Evolutionary conservation across 1,140 invertebrate species (phyloP), one percentile per base, ranked within the genome.

Genomic region (Drosophila equinoxialis): DNA sequence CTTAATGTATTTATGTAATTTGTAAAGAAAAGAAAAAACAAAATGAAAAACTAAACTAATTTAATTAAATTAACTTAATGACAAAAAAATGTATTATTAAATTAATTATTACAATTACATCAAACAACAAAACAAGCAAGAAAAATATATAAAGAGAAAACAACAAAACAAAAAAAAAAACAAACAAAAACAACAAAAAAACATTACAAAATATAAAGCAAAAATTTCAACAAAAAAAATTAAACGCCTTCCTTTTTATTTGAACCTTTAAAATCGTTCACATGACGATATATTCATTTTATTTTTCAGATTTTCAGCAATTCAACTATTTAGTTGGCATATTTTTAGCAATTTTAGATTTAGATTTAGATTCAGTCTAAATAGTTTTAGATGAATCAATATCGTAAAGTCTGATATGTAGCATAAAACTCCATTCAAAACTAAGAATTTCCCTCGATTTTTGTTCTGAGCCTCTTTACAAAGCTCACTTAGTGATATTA

Each of bases 1-100:
- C 84, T 89, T 89, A 78, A 75, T 84, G 84, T 89, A 89, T 89
- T 89, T 89, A 89, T 87, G 80, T 80, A 85, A 64, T 71, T 79
- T 76, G 58, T 65, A 79, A 71, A 79, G 77, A 78, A 63, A 51
- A 41, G 45, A 63, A 51, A 33, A 59, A 33, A 35, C 35, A 11
- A 26, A 54, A 51, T 51, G 7, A 55, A 60, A 30, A 71, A 67
- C 72, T 87, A 87, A 87, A 83, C 83, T 89, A 84, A 79, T 79
- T 79, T 66, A 79, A 89, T 84, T 83, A 80, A 83, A 84, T 84
- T 89, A 84, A 84, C 85, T 89, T 83, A 87, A 87, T 72, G 71
- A 78, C 37, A 87, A 37, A 48, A 51, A 51, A 89, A 89, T 89
- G 84, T 89, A 89, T 89, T 89, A 89, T 87, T 87, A 87, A 89